phyloP scores from a whole-genome alignment of 1,140 invertebrate species.

The Scaptomyza pallida region DNA sequence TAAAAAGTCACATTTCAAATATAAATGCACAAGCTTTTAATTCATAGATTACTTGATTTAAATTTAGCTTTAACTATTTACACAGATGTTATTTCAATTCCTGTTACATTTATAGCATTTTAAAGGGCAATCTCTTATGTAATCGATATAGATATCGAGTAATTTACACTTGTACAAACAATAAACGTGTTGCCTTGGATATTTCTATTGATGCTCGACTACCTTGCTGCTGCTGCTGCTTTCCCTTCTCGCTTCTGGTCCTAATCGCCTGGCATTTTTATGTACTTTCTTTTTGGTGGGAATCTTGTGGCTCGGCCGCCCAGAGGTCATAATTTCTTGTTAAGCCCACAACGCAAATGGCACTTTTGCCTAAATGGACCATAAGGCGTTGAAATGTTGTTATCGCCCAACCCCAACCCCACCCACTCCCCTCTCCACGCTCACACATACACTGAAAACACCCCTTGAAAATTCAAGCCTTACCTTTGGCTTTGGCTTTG shows the following conservation, averaged over 20 bases:
- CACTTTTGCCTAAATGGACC: conserved; percentile 81
- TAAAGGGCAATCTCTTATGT: neutral
- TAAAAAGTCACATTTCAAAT: neutral
- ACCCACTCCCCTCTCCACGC: conserved; percentile 18
- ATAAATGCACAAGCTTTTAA: neutral
- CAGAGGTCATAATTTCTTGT: conserved; percentile 77
- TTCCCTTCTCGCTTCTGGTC: neutral
- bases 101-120: neutral
- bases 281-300: conserved; percentile 17
- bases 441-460: neutral
- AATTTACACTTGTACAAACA: neutral
- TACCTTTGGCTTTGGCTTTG: conserved; percentile 42
- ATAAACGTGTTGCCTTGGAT: neutral
- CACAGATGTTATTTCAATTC: too few relatives aligned
- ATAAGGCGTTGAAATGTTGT: conserved; percentile 82
- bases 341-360: conserved; percentile 75
- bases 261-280: conserved; percentile 26
- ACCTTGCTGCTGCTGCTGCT: neutral
- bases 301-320: conserved; percentile 29
- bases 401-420: conserved; percentile 43
- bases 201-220: neutral
- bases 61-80: too few relatives aligned
- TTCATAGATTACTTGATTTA: neutral
- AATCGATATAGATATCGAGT: neutral
- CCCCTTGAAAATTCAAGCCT: conserved; percentile 16